Base-by-base conservation (phyloP, 2,888 invertebrate species). In the Gastrophysa polygoni region DNA sequence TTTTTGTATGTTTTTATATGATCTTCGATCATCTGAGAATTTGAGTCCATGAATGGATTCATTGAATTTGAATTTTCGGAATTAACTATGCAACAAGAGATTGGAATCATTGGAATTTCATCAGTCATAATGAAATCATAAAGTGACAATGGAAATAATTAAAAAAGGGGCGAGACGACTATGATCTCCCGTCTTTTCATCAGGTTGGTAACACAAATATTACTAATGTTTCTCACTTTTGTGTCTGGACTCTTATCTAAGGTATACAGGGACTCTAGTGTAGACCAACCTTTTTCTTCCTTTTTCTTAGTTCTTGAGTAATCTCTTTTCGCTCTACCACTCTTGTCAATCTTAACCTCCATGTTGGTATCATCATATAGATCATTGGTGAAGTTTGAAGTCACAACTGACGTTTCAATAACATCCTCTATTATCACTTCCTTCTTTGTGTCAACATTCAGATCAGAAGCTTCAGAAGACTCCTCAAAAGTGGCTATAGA, bases 251-350 rank as follows among this genome's bases (percentile, higher is more conserved):
- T 16, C 21, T 44, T 11, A 7, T 18, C 34, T 38, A 10, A 0
- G 10, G 10, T 20, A n/a, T 20, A 11, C n/a, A 17, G 5, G 5
- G 10, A 38, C 4, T 5, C 3, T 11, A 38, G 1, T 32, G 38
- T 11, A 7, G 14, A 38, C 38, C 38, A n/a, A 38, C 62, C 61
- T 82, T 84, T 81, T 82, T 81, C 81, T 68, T 81, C 81, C 59
- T 81, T 81, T 51, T 80, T 80, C 64, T 83, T 82, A 17, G 79
- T 81, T 8, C 88, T 80, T 0, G 88, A 88, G 71, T 88, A 88
- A 72, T 88, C 88, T 17, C 86, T 80, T 70, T 85, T 87, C 68
- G 85, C 85, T 74, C 86, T 87, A 0, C 87, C 88, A 7, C 84
- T 84, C 68, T 88, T 88, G 61, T 87, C 87, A 69, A 86, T 63